Conservation (phyloP, 2,888 invertebrate species). For the Hydrotaea cyrtoneurina region DNA sequence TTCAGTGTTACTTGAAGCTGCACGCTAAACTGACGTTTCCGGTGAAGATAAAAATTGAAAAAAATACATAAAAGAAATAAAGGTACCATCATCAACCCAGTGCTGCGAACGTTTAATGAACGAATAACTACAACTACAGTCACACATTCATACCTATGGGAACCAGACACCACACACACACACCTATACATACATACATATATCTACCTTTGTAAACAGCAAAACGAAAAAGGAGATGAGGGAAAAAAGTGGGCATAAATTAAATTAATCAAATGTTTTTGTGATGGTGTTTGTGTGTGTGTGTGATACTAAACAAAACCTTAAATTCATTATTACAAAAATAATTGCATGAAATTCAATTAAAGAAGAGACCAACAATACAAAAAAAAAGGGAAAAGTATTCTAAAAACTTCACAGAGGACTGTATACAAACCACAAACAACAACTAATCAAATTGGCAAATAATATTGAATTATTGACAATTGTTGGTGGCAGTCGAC, state of each 20-base stretch:
- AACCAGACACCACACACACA: too few species aligned
- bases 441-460: too few species aligned
- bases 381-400: neutral
- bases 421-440: too few species aligned
- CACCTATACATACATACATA: neutral
- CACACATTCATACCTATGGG: neutral
- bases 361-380: neutral
- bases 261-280: neutral
- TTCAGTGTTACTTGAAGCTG: conserved; percentile 61
- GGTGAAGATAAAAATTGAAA: conserved; percentile 31
- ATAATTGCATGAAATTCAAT: neutral
- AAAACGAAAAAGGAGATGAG: too few species aligned
- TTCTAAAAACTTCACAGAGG: too few species aligned
- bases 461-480: too few species aligned
- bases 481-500: too few species aligned
- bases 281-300: neutral
- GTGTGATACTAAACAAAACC: neutral
- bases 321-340: neutral
- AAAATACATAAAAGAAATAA: conserved; percentile 6
- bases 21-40: conserved; percentile 60
- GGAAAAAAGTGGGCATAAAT: too few species aligned
- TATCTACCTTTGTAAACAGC: conserved; percentile 8
- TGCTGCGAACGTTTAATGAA: conserved; percentile 20
- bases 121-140: neutral
- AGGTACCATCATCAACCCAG: neutral